phyloP scores from a whole-genome alignment of 2,113 vertebrate species.

The Smithornis capensis region DNA sequence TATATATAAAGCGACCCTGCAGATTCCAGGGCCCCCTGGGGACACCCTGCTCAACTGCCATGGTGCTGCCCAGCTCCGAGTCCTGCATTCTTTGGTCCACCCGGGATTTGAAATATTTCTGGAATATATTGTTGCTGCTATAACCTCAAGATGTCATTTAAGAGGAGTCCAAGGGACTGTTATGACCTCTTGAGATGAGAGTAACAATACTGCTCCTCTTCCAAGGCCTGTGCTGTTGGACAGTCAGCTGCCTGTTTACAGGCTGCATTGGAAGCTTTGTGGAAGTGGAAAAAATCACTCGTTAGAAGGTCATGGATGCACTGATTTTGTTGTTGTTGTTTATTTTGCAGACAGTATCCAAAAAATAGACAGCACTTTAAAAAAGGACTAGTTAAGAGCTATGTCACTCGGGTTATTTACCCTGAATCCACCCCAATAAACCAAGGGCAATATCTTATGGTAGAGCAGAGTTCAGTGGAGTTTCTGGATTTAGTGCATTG shows the following conservation, averaged over 20 bases:
- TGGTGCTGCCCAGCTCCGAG: neutral
- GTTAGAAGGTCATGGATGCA: neutral
- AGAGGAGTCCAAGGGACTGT: slow-evolving; percentile 3
- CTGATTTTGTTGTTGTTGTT: neutral
- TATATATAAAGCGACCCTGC: neutral
- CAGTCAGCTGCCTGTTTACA: neutral
- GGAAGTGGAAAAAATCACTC: neutral
- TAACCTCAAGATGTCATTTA: slow-evolving; percentile 10
- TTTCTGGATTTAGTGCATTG: neutral
- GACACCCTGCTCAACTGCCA: neutral
- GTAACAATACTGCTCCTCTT: neutral
- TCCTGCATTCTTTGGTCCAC: rapidly evolving
- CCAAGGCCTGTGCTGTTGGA: neutral
- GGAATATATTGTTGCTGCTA: neutral
- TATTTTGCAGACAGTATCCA: neutral
- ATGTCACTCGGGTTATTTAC: neutral
- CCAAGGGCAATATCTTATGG: neutral
- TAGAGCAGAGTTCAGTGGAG: neutral
- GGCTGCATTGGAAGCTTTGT: neutral
- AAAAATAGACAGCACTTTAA: neutral
- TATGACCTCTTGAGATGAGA: neutral
- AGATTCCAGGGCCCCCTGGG: neutral
- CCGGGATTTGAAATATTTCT: slow-evolving; percentile 1
- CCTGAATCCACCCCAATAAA: neutral
- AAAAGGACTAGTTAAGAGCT: neutral